Conservation (phyloP, 2,113 vertebrate species). For the Vulpes ferrilata region DNA sequence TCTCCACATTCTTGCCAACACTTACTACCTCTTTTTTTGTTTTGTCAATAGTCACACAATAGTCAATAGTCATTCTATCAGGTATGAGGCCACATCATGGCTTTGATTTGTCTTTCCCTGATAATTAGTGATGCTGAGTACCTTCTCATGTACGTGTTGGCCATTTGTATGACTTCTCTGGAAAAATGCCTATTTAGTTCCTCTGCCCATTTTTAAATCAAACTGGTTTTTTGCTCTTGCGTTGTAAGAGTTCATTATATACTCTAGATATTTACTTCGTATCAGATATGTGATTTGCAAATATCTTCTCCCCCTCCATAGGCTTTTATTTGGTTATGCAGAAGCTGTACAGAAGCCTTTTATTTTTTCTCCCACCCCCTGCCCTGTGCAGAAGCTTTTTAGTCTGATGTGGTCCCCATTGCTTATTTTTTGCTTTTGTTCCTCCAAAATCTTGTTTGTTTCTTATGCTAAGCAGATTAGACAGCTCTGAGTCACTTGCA, state of each 20-base stretch:
- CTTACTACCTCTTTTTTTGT: neutral
- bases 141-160: neutral
- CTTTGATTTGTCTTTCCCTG: neutral
- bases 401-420: neutral
- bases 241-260: neutral
- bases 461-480: neutral
- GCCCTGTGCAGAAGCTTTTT: neutral
- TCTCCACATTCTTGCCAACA: neutral
- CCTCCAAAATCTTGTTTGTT: conserved; percentile 5
- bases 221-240: neutral
- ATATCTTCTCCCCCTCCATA: neutral
- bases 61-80: neutral
- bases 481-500: neutral
- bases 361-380: neutral
- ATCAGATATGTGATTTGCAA: neutral
- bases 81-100: neutral
- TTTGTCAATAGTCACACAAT: too few relatives aligned
- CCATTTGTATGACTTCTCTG: neutral
- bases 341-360: neutral
- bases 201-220: neutral
- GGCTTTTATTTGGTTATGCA: neutral
- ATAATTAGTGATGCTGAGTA: neutral
- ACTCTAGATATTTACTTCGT: neutral
- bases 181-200: neutral
- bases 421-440: neutral